Percentiles rank a stretch among this genome's conserved stretches.
Conservation (phyloP, 1,140 invertebrate genomes). For the Brachionus rubens region DNA sequence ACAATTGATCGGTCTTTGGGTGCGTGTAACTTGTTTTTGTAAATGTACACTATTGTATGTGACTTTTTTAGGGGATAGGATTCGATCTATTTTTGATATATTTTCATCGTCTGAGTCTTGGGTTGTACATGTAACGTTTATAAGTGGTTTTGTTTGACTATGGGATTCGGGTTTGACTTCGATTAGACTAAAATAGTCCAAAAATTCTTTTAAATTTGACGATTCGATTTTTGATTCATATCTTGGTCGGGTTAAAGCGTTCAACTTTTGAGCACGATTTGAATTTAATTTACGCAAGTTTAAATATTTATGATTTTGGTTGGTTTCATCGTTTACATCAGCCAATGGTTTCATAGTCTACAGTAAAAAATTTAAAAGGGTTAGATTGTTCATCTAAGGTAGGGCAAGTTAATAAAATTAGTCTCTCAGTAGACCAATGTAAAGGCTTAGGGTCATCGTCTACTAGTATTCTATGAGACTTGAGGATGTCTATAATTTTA, state of each 20-base stretch:
- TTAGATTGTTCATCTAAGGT: too few species aligned
- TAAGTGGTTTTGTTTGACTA: too few species aligned
- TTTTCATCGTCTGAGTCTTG: too few species aligned
- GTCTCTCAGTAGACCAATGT: too few species aligned
- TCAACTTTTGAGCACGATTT: neutral
- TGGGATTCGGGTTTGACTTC: neutral
- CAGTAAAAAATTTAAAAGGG: neutral
- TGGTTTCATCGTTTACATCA: neutral
- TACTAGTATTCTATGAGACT: too few species aligned
- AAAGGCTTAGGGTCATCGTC: too few species aligned
- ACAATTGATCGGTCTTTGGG: too few species aligned
- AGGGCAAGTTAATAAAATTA: too few species aligned
- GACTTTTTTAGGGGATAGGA: too few species aligned
- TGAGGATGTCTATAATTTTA: too few species aligned
- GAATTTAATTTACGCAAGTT: conserved; percentile 11
- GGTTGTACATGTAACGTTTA: too few species aligned
- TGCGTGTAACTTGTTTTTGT: neutral
- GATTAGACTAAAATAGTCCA: neutral
- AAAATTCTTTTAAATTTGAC: conserved; percentile 12
- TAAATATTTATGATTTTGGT: neutral
- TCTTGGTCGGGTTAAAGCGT: neutral
- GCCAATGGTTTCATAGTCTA: conserved; percentile 2
- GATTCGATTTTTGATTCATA: neutral
- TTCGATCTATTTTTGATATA: too few species aligned
- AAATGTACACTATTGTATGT: neutral